These are phyloP conservation scores for Chloroceryle inda DNA, from an alignment of 2,797 vertebrate genomes.

Conservation along the genomic window DNA sequence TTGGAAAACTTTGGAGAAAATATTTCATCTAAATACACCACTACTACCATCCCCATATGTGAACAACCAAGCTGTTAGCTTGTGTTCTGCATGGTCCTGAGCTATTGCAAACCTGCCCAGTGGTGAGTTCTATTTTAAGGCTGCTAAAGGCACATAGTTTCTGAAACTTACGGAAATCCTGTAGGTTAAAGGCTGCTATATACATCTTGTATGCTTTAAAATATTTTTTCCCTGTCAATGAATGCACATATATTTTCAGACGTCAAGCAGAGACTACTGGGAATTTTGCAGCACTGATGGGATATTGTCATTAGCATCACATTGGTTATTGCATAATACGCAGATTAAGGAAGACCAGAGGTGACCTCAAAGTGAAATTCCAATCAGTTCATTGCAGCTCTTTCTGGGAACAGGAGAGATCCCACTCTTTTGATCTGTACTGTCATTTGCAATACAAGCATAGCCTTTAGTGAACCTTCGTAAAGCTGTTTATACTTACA, in stretches of 20 bases:
- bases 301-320: not conserved
- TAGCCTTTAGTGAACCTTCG: not conserved
- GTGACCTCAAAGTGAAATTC: conserved; percentile 26
- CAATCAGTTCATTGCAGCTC: not conserved
- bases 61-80: not conserved
- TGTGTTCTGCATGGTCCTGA: not conserved
- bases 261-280: not conserved
- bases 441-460: not conserved
- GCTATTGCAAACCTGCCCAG: not conserved
- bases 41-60: not conserved
- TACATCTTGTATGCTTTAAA: not conserved
- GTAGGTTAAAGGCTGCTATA: not conserved
- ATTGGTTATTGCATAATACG: not conserved
- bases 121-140: not conserved
- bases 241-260: not conserved
- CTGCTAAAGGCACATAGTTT: not conserved
- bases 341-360: not conserved
- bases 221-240: not conserved
- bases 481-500: not conserved
- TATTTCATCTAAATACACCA: not conserved
- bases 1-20: not conserved
- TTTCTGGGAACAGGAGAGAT: not conserved
- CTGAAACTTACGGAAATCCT: not conserved
- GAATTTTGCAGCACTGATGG: not conserved
- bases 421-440: conserved; percentile 22